These are phyloP conservation scores for Salminus brasiliensis DNA, from an alignment of 2,113 vertebrate species.

Conservation along the genomic window DNA sequence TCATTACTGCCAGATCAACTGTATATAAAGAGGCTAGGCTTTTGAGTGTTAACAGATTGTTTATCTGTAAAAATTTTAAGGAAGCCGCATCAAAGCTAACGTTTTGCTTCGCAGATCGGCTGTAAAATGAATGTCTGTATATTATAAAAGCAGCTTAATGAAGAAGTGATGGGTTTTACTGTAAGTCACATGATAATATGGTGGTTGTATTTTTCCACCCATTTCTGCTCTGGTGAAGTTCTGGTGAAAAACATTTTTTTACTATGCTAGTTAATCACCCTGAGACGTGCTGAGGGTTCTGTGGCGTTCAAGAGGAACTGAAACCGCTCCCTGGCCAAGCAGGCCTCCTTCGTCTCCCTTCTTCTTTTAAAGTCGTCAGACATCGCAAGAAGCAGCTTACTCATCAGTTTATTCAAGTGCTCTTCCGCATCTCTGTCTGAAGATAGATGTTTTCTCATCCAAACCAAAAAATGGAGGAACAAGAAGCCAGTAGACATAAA, in stretches of 20 bases:
- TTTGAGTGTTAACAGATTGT: no score
- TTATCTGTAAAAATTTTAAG: no score
- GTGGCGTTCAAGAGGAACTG: conserved; percentile 15
- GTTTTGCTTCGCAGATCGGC: no score
- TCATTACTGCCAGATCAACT: no score
- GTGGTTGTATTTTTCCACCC: no score
- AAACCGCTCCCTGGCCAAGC: neutral
- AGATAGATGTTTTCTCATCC: neutral
- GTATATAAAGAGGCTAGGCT: no score
- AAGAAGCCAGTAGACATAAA: neutral
- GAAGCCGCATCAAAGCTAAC: no score
- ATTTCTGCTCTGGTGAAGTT: neutral
- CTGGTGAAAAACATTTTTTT: no score
- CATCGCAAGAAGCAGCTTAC: neutral
- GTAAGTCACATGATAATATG: no score
- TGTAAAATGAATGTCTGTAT: no score
- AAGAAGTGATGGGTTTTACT: no score
- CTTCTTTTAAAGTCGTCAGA: neutral
- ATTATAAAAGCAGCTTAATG: no score
- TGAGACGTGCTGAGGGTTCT: neutral
- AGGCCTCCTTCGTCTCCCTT: neutral
- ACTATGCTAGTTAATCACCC: neutral
- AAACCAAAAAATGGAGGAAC: neutral
- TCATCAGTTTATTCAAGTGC: neutral
- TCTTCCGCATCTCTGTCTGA: neutral